A percentile compares a stretch with the other conserved stretches of the same genome.
Evolutionary conservation across 1,140 invertebrate species (phyloP).

Genomic region (Lepeophtheirus salmonis): DNA sequence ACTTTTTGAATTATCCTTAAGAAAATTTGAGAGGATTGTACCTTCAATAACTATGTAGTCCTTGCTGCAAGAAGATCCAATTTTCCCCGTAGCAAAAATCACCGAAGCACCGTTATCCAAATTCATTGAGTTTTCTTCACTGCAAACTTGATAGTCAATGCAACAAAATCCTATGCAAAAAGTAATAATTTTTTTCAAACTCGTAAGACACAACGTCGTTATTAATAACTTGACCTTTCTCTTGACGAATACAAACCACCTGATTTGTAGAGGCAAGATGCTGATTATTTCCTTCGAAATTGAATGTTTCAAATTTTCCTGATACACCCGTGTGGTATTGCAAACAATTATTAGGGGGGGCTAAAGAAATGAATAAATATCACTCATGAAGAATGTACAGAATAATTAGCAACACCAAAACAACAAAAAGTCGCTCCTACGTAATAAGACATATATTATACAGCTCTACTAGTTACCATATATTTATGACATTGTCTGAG

Average conservation of each 20-base stretch:
- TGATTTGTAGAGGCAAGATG: not conserved
- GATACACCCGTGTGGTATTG: slow-evolving; percentile 3
- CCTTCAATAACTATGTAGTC: not conserved
- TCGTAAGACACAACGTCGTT: too few species aligned
- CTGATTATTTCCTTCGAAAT: not conserved
- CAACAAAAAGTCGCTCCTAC: too few species aligned
- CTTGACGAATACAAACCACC: not conserved
- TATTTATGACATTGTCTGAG: too few species aligned
- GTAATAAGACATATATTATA: too few species aligned
- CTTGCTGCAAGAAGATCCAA: not conserved
- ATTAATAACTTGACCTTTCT: not conserved
- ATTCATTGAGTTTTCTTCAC: not conserved
- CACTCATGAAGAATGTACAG: too few species aligned
- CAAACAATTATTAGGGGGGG: slow-evolving; percentile 1
- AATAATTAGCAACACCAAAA: too few species aligned
- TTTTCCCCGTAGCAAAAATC: not conserved
- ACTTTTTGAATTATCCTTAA: too few species aligned
- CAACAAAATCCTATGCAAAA: not conserved
- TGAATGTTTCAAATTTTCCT: slow-evolving; percentile 1
- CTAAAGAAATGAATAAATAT: not conserved
- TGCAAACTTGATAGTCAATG: not conserved
- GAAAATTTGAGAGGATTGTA: not conserved
- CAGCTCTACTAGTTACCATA: too few species aligned
- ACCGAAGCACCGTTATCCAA: not conserved
- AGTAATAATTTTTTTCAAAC: not conserved